Conservation (phyloP, 2,888 invertebrate species). For the Ametastegia equiseti region DNA sequence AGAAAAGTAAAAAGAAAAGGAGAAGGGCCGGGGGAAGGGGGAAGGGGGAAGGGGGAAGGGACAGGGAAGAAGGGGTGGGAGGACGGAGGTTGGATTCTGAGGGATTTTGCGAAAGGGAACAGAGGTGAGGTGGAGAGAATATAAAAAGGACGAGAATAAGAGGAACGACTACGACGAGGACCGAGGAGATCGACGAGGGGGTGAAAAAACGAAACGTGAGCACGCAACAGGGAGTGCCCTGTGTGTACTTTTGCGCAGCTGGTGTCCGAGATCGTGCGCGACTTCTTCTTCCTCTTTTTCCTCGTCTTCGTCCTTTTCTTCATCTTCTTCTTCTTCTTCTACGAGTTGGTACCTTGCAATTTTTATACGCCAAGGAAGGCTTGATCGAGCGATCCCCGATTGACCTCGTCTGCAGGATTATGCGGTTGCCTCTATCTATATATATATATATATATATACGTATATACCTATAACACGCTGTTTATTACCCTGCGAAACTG, state of each 20-base stretch:
- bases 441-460: neutral
- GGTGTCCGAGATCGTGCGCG: neutral
- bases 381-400: constrained; percentile 6
- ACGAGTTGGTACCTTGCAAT: too few species aligned
- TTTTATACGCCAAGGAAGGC: neutral
- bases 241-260: constrained; percentile 25
- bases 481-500: too few species aligned
- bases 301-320: neutral
- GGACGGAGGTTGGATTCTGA: neutral
- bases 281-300: neutral
- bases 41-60: too few species aligned
- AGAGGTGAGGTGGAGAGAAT: neutral
- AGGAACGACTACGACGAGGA: too few species aligned
- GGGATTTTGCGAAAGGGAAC: constrained; percentile 13
- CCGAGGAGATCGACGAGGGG: too few species aligned
- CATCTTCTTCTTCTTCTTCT: neutral
- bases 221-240: constrained; percentile 36
- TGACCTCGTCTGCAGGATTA: constrained; percentile 1
- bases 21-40: neutral
- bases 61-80: neutral
- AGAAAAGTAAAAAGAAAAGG: neutral
- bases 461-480: neutral
- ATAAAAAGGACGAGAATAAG: neutral
- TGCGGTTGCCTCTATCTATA: neutral
- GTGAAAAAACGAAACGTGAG: constrained; percentile 15